Conservation (phyloP, 2,797 vertebrate species). For the Babyrousa celebensis region DNA sequence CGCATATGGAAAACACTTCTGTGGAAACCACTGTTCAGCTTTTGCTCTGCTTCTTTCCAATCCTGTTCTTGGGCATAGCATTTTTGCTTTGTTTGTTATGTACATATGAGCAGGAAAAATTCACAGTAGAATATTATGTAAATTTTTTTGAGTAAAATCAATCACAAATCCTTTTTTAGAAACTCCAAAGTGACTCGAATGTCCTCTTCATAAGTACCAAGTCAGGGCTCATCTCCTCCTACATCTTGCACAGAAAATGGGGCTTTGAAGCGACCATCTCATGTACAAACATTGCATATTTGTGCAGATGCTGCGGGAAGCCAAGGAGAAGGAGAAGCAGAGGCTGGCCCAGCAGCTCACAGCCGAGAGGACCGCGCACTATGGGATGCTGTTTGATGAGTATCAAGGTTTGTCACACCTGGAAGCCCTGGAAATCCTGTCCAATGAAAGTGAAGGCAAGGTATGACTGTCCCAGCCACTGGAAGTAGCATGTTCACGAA, state of each 20-base stretch:
- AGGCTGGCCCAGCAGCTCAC: conserved; percentile 94
- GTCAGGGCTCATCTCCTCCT: conserved; percentile 44
- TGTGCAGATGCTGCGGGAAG: conserved; percentile 97
- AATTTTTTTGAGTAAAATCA: conserved; percentile 76
- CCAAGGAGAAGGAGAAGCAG: conserved; percentile 98
- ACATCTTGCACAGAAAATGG: not conserved
- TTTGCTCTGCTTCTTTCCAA: not conserved
- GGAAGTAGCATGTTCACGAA: not conserved
- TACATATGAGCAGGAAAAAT: not conserved
- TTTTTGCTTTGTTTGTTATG: conserved; percentile 5
- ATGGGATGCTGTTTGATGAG: conserved; percentile 98
- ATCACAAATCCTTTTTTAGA: conserved; percentile 50
- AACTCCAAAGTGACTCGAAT: conserved; percentile 61
- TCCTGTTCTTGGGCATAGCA: not conserved
- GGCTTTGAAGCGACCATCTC: conserved; percentile 18
- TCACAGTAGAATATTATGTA: conserved; percentile 24
- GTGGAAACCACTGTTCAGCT: not conserved
- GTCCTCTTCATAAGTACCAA: conserved; percentile 66
- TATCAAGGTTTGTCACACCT: conserved; percentile 99
- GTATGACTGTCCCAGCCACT: conserved; percentile 86
- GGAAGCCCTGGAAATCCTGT: conserved; percentile 99
- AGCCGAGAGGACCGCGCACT: conserved; percentile 96
- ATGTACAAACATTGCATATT: conserved; percentile 70
- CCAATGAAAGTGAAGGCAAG: conserved; percentile 98
- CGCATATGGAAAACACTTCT: not conserved